A percentile compares a stretch with the other conserved stretches of the same genome.
Conservation (phyloP, 2,113 vertebrate genomes). For the Myodes glareolus region DNA sequence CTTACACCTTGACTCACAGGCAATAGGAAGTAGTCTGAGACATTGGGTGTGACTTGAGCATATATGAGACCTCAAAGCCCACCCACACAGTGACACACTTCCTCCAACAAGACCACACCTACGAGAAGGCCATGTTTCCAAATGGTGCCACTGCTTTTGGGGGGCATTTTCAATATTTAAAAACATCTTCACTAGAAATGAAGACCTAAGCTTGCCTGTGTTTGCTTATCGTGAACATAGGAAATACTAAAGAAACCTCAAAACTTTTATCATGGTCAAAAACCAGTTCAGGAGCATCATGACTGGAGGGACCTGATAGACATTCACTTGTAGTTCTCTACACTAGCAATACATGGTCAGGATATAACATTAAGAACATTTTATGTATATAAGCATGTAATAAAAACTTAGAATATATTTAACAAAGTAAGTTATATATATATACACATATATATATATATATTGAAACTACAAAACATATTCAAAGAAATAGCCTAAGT, state of each 20-base stretch:
- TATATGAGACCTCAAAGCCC: neutral
- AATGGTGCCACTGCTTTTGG: neutral
- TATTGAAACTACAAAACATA: neutral
- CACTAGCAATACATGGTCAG: too few relatives aligned
- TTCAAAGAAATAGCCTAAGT: neutral
- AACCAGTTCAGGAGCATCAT: neutral
- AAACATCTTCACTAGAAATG: neutral
- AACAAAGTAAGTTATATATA: neutral
- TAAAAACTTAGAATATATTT: neutral
- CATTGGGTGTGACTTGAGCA: neutral
- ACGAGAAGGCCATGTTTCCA: neutral
- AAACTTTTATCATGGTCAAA: neutral
- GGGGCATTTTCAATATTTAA: neutral
- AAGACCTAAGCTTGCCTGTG: neutral
- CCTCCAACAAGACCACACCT: neutral
- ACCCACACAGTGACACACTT: neutral
- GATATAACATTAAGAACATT: neutral
- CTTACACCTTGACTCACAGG: neutral
- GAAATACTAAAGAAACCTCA: neutral
- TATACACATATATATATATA: too few relatives aligned
- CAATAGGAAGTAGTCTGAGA: neutral
- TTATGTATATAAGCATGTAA: neutral
- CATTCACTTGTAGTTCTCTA: neutral
- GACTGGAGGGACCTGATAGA: neutral
- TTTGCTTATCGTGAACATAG: neutral